These are phyloP conservation scores for Oriolus oriolus DNA, from an alignment of 2,113 vertebrate genomes.

Conservation along the genomic window DNA sequence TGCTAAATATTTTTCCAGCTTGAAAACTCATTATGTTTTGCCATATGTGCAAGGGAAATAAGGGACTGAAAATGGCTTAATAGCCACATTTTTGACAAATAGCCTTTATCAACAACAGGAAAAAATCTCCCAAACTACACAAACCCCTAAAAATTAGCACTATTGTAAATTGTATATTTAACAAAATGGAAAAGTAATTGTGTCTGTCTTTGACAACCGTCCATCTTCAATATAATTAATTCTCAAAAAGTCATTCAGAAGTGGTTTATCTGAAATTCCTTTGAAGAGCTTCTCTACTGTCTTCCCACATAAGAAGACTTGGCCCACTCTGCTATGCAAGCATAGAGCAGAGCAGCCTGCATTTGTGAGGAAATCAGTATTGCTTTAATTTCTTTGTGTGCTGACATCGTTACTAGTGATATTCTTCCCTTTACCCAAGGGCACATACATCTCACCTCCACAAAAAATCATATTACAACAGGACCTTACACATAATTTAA, in stretches of 20 bases:
- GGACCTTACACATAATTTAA: neutral
- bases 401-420: neutral
- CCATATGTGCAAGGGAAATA: neutral
- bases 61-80: neutral
- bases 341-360: neutral
- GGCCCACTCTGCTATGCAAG: neutral
- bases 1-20: neutral
- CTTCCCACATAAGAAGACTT: neutral
- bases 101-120: neutral
- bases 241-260: neutral
- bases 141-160: neutral
- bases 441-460: neutral
- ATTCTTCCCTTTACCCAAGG: neutral
- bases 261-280: neutral
- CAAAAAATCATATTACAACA: neutral
- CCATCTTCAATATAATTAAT: neutral
- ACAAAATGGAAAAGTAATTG: neutral
- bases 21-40: neutral
- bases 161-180: neutral
- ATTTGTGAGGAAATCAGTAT: neutral
- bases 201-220: neutral
- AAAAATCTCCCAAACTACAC: fast-evolving
- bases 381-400: neutral
- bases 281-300: neutral
- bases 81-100: neutral